Evolutionary conservation across 1,140 invertebrate species (phyloP).

Genomic region (Pogonus chalceus): DNA sequence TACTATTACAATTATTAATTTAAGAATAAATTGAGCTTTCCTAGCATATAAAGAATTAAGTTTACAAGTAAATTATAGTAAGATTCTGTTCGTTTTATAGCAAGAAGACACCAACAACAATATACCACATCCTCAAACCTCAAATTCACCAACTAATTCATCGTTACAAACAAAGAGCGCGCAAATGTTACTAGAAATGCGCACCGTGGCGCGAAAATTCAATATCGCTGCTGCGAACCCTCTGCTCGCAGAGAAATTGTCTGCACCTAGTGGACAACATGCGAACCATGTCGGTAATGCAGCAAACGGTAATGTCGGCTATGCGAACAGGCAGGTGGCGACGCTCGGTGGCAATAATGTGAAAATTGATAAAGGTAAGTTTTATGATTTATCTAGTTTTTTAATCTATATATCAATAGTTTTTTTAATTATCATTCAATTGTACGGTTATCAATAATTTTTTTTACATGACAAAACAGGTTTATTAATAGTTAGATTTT

Average conservation of each 20-base stretch:
- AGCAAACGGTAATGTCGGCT: slow-evolving; percentile 10
- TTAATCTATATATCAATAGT: neutral
- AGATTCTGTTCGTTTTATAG: slow-evolving; percentile 22
- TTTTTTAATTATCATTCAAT: too few species aligned
- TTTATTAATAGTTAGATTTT: too few species aligned
- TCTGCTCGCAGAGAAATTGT: slow-evolving; percentile 55
- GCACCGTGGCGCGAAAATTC: slow-evolving; percentile 49
- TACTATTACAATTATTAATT: too few species aligned
- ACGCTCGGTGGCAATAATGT: slow-evolving; percentile 30
- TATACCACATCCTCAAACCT: slow-evolving; percentile 18
- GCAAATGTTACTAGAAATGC: slow-evolving; percentile 38
- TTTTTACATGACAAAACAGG: too few species aligned
- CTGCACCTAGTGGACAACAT: slow-evolving; percentile 41
- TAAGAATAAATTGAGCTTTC: too few species aligned
- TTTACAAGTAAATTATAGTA: too few species aligned
- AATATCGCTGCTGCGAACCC: slow-evolving; percentile 75
- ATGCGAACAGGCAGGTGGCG: slow-evolving; percentile 29
- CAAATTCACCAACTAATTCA: slow-evolving; percentile 17
- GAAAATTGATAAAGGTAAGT: slow-evolving; percentile 35
- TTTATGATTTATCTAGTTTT: neutral
- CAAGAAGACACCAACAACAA: slow-evolving; percentile 38
- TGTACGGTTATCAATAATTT: too few species aligned
- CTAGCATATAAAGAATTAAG: too few species aligned
- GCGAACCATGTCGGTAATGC: slow-evolving; percentile 14
- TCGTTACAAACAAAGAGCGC: slow-evolving; percentile 26